Base-by-base conservation (phyloP, 2,888 invertebrate genomes). In the Ectobius pallidus region DNA sequence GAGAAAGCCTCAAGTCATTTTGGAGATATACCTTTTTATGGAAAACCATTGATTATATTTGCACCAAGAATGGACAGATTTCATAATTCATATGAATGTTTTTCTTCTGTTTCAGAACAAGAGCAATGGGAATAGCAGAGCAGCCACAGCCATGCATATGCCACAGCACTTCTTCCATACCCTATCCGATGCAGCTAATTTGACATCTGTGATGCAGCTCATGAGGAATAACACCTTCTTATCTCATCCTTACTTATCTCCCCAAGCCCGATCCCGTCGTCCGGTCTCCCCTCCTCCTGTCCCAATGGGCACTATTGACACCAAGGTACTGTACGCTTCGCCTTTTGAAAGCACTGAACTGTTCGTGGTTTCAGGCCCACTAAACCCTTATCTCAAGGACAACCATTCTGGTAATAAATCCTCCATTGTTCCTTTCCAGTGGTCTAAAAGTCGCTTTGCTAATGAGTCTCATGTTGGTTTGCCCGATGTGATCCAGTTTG, bases 401-500 rank as follows among this genome's bases (percentile, higher is more conserved):
- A 22, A 27, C 3, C 16, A 46, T 42, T 32, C 46, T 25, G 22
- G 55, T 18, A 42, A 32, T 22, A 30, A 14, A 20, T n/a, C 34
- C 1, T 18, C 39, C 16, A 27, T n/a, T 39, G 30, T 22, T 70
- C 88, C 92, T 0, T 95, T 94, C 82, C 87, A 89, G 79, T 95
- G 95, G 95, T 89, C 91, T 69, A 87, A 86, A 68, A 88, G 90
- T 75, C 86, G 86, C 75, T 92, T 91, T 78, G 85, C 85, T 2
- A 84, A 87, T 73, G 80, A 82, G 65, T 85, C 89, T 0, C 94
- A 93, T 79, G 81, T 87, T 74, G 92, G 92, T 2, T 90, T 93
- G 11, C 93, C 94, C 0, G 92, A 94, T 77, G 81, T 86, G 62
- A 95, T 92, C 87, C 84, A 87, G 63, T 95, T 94, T 80, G 84